Percentiles rank a stretch among this genome's conserved stretches.
Evolutionary conservation across 2,113 vertebrate species (phyloP).

Genomic region (Harpagus bidentatus): DNA sequence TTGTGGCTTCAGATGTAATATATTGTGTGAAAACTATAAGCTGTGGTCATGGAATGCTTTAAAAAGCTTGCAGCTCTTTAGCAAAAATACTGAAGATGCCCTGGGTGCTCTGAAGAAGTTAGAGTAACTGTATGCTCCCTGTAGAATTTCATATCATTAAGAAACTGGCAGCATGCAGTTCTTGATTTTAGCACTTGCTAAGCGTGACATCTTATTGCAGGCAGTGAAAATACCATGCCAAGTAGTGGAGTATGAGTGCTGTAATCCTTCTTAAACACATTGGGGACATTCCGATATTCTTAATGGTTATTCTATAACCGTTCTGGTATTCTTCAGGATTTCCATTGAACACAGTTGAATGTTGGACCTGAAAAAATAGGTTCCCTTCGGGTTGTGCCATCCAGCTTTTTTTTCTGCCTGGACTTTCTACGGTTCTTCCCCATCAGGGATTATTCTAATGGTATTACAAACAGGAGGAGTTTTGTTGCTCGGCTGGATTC

Average conservation of each 20-base stretch:
- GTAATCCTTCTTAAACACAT: constrained; percentile 14
- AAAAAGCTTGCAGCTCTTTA: neutral
- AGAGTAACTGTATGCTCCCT: neutral
- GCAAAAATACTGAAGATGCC: neutral
- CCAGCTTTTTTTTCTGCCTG: neutral
- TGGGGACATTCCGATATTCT: neutral
- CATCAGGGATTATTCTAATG: neutral
- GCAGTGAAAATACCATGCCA: constrained; percentile 3
- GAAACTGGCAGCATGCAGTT: neutral
- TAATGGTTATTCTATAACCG: neutral
- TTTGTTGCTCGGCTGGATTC: neutral
- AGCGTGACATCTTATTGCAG: neutral
- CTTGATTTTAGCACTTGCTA: constrained; percentile 6
- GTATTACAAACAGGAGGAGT: neutral
- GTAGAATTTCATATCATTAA: neutral
- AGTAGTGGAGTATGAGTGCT: neutral
- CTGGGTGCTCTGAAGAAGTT: neutral
- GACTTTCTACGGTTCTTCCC: neutral
- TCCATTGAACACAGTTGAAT: neutral
- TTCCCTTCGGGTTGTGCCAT: neutral
- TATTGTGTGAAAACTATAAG: neutral
- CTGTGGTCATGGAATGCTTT: neutral
- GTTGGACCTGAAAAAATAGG: neutral
- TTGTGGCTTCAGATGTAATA: neutral
- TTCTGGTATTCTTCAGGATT: neutral